Conservation (phyloP, 2,888 invertebrate species). For the Pedicia rivosa region DNA sequence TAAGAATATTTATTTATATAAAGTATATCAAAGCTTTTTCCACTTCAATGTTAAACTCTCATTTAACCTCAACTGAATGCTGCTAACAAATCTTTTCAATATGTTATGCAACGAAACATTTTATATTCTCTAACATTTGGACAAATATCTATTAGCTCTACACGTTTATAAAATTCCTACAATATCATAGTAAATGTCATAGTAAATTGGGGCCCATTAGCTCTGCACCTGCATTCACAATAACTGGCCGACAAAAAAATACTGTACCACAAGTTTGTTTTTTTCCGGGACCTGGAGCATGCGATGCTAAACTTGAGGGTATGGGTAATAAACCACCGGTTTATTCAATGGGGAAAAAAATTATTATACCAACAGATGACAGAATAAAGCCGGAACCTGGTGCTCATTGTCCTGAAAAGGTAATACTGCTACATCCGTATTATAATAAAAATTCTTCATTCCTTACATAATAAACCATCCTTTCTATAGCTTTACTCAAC, state of each 20-base stretch:
- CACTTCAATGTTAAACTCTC: too few species aligned
- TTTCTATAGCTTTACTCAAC: background rate
- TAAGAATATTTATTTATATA: too few species aligned
- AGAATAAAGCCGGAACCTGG: constrained; percentile 73
- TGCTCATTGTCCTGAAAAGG: constrained; percentile 88
- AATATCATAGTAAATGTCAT: constrained; percentile 47
- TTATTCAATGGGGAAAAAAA: constrained; percentile 74
- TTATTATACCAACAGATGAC: constrained; percentile 58
- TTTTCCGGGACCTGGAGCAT: constrained; percentile 67
- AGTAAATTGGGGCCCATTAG: constrained; percentile 36
- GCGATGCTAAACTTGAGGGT: constrained; percentile 43
- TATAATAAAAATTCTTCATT: background rate
- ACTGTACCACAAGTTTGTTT: constrained; percentile 17
- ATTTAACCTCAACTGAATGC: too few species aligned
- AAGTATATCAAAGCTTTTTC: too few species aligned
- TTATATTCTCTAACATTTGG: too few species aligned
- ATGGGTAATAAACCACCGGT: constrained; percentile 48
- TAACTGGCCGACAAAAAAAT: constrained; percentile 65
- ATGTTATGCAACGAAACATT: too few species aligned
- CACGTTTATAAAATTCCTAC: constrained; percentile 75
- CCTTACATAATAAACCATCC: background rate
- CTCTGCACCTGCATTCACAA: constrained; percentile 72
- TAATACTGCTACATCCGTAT: constrained; percentile 24
- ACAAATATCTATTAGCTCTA: too few species aligned
- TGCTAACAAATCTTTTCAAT: too few species aligned